A percentile compares a stretch with the other conserved stretches of the same genome.
phyloP scores from a whole-genome alignment of 2,113 vertebrate species.

The Forbesichthys agassizii region DNA sequence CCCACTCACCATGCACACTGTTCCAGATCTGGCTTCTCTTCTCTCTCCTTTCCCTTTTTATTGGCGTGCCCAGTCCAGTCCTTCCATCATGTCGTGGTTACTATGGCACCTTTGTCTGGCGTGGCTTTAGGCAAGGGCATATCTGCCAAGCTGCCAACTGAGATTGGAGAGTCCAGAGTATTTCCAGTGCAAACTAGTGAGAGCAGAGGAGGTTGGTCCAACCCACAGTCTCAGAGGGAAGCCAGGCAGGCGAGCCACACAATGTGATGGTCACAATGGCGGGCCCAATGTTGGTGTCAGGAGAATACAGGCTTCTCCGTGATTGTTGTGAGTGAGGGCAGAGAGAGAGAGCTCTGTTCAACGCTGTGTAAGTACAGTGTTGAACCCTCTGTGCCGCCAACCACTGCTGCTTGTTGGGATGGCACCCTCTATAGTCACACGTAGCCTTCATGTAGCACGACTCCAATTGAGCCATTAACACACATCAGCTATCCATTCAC shows the following conservation, averaged over 20 bases:
- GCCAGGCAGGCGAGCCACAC: conserved; percentile 43
- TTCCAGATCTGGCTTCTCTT: background rate
- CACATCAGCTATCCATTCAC: background rate
- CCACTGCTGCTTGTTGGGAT: conserved; percentile 43
- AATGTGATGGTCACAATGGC: conserved; percentile 45
- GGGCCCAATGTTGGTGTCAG: conserved; percentile 58
- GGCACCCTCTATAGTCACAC: conserved; percentile 10
- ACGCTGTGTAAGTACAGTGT: background rate
- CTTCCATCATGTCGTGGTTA: conserved; percentile 60
- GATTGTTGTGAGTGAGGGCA: conserved; percentile 38
- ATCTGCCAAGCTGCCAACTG: conserved; percentile 29
- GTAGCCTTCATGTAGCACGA: conserved; percentile 22
- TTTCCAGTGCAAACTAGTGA: conserved; percentile 72
- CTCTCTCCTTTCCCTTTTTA: conserved; percentile 21
- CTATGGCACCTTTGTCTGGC: conserved; percentile 69
- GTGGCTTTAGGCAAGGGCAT: conserved; percentile 41
- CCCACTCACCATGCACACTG: conserved; percentile 6
- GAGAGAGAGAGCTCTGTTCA: conserved; percentile 27
- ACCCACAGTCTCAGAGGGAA: conserved; percentile 52
- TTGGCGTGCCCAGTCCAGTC: conserved; percentile 28
- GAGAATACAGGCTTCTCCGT: conserved; percentile 36
- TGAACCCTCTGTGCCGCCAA: background rate
- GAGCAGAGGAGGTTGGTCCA: conserved; percentile 54
- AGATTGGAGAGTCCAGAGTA: conserved; percentile 37
- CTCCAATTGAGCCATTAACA: conserved; percentile 2